Evolutionary conservation across 2,888 invertebrate species (phyloP).

Genomic region (Nomada fucata): DNA sequence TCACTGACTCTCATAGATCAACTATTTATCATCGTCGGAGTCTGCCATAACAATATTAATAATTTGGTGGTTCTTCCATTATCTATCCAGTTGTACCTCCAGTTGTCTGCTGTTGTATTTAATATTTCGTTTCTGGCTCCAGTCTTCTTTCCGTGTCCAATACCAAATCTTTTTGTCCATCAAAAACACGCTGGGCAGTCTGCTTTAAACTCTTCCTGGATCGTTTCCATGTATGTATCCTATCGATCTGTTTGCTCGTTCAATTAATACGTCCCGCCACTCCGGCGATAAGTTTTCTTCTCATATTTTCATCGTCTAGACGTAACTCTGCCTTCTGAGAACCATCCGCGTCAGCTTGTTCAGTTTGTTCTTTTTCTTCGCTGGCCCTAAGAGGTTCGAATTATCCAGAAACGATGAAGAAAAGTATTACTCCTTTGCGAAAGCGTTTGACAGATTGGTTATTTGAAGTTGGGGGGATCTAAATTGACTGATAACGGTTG

Average conservation of each 20-base stretch:
- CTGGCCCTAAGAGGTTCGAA: no score
- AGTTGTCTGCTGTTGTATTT: no score
- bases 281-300: not conserved
- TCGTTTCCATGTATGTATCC: not conserved
- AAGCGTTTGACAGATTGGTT: no score
- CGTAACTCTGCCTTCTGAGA: not conserved
- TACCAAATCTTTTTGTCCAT: no score
- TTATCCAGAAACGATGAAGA: no score
- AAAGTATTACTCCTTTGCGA: not conserved
- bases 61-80: no score
- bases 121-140: no score
- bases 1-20: no score
- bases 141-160: no score
- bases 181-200: not conserved
- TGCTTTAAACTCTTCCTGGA: not conserved
- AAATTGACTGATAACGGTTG: conserved; percentile 10
- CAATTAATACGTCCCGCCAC: not conserved
- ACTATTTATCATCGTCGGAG: no score
- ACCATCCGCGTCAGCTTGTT: not conserved
- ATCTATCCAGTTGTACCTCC: no score
- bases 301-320: not conserved
- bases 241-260: not conserved
- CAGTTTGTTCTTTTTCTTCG: not conserved
- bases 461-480: not conserved
- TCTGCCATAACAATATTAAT: no score